phyloP scores from a whole-genome alignment of 2,888 invertebrate genomes.

The Drosophila nigritarsus region DNA sequence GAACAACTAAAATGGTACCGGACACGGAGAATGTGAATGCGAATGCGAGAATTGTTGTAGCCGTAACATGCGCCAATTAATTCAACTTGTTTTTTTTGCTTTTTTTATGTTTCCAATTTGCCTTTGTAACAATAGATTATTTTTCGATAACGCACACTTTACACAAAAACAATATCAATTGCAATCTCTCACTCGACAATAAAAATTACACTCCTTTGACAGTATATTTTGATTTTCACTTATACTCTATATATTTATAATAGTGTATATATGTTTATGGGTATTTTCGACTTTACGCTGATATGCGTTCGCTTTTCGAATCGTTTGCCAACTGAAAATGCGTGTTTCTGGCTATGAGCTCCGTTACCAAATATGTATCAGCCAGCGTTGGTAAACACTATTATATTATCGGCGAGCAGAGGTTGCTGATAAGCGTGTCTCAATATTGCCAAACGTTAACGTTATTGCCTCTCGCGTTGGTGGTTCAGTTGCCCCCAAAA shows the following conservation, averaged over 20 bases:
- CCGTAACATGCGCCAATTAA: slow-evolving; percentile 65
- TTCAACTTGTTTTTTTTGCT: slow-evolving; percentile 18
- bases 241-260: not conserved
- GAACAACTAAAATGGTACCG: slow-evolving; percentile 55
- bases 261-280: slow-evolving; percentile 3
- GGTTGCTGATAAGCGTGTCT: slow-evolving; percentile 55
- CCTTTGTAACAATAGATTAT: slow-evolving; percentile 40
- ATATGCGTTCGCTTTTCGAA: slow-evolving; percentile 73
- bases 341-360: slow-evolving; percentile 38
- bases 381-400: slow-evolving; percentile 51
- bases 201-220: slow-evolving; percentile 28
- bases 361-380: slow-evolving; percentile 59
- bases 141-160: slow-evolving; percentile 52
- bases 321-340: slow-evolving; percentile 71
- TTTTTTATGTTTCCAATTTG: slow-evolving; percentile 42
- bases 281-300: slow-evolving; percentile 48
- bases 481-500: not conserved
- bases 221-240: slow-evolving; percentile 30
- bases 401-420: slow-evolving; percentile 57
- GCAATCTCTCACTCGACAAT: not conserved
- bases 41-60: slow-evolving; percentile 33
- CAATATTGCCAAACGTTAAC: slow-evolving; percentile 47
- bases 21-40: slow-evolving; percentile 44
- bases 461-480: not conserved
- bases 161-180: slow-evolving; percentile 27